Percentiles rank a stretch among this genome's conserved stretches.
These are phyloP conservation scores for Sympetrum striolatum DNA, from an alignment of 2,888 invertebrate genomes.

Conservation along the genomic window DNA sequence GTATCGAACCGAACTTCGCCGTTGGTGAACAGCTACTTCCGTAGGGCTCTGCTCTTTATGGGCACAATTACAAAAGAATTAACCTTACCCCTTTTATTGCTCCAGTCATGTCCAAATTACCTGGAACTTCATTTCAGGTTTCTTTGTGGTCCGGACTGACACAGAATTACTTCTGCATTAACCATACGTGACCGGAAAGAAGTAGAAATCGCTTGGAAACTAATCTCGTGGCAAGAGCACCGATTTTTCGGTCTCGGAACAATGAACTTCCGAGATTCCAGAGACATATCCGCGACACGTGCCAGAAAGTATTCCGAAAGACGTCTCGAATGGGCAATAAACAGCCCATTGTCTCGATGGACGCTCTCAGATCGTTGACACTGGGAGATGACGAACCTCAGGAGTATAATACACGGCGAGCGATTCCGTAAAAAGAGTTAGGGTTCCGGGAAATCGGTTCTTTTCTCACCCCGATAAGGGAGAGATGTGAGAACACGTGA, in stretches of 20 bases:
- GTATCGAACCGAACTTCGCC: no score
- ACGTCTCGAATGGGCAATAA: neutral
- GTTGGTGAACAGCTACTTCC: no score
- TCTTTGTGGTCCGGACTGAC: no score
- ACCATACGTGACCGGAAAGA: neutral
- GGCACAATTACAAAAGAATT: no score
- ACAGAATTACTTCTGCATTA: no score
- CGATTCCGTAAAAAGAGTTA: neutral
- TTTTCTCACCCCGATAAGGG: neutral
- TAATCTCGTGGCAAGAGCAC: neutral
- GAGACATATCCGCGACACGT: neutral
- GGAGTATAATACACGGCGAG: neutral
- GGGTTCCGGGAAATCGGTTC: neutral
- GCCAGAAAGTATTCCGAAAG: neutral
- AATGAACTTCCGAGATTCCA: neutral
- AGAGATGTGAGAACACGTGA: neutral
- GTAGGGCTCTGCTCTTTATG: no score
- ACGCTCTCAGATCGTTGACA: neutral
- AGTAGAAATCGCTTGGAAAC: neutral
- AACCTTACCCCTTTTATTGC: no score
- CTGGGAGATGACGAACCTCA: neutral
- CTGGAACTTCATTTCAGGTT: no score
- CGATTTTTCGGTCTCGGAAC: neutral
- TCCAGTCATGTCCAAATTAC: no score
- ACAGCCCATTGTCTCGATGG: neutral